Conservation (phyloP, 2,888 invertebrate species). For the Shargacucullia verbasci region DNA sequence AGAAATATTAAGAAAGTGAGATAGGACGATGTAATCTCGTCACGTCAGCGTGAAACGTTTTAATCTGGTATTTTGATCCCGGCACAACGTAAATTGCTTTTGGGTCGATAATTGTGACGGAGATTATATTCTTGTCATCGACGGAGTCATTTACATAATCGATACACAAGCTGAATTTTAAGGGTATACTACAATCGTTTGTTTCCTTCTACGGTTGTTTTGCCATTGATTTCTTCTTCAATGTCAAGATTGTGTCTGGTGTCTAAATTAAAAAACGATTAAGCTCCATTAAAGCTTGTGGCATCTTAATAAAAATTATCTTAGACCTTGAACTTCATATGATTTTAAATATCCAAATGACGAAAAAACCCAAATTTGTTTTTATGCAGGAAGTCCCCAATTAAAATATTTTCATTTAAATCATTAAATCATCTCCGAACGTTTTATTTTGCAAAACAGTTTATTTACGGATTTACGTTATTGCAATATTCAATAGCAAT, state of each 20-base stretch:
- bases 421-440: background rate
- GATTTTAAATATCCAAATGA: too few relatives aligned
- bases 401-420: background rate
- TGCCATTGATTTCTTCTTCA: conserved; percentile 32
- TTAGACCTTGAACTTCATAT: background rate
- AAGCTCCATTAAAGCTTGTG: background rate
- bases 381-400: background rate
- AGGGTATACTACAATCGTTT: conserved; percentile 41
- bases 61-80: conserved; percentile 59
- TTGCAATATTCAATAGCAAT: too few relatives aligned
- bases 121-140: conserved; percentile 63
- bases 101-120: conserved; percentile 63
- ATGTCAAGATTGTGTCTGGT: conserved; percentile 22
- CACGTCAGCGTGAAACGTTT: conserved; percentile 58
- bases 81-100: conserved; percentile 66
- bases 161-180: conserved; percentile 59
- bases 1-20: conserved; percentile 65
- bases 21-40: conserved; percentile 54
- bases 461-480: too few relatives aligned
- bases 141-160: conserved; percentile 65
- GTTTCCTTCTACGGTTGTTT: conserved; percentile 19
- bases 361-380: background rate
- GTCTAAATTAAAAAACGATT: background rate
- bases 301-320: background rate
- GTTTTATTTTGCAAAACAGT: background rate